Evolutionary conservation across 92 coral and sea anemone genomes (phyloP).

Genomic region (Palythoa grandis): DNA sequence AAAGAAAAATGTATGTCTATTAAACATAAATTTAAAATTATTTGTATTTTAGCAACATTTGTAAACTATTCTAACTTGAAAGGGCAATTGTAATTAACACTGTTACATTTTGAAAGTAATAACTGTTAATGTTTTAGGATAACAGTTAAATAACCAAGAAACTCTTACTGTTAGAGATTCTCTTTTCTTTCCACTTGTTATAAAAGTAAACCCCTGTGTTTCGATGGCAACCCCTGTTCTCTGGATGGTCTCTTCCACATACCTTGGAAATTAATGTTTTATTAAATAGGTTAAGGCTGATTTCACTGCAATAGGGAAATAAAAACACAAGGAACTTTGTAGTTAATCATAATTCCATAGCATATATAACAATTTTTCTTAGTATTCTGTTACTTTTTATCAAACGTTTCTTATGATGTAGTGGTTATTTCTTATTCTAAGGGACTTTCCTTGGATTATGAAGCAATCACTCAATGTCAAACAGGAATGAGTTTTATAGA

Average conservation of each 20-base stretch:
- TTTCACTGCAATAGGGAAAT: too few species aligned
- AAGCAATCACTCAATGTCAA: too few species aligned
- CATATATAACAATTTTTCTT: too few species aligned
- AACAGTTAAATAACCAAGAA: background rate
- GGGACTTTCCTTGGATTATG: too few species aligned
- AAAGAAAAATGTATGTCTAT: background rate
- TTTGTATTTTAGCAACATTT: background rate
- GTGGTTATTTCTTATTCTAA: too few species aligned
- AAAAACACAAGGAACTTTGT: too few species aligned
- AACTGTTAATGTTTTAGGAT: background rate
- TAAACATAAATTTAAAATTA: too few species aligned
- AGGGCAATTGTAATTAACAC: background rate
- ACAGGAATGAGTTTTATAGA: too few species aligned
- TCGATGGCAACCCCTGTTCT: slow-evolving; percentile 99
- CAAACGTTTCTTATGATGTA: too few species aligned
- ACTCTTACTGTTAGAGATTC: slow-evolving; percentile 89
- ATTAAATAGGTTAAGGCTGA: background rate
- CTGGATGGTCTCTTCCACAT: slow-evolving; percentile 95
- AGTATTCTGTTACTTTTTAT: too few species aligned
- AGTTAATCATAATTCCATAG: too few species aligned
- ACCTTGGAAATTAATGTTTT: slow-evolving; percentile 59
- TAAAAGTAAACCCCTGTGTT: slow-evolving; percentile 97
- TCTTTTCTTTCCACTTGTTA: slow-evolving; percentile 95
- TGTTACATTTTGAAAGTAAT: too few species aligned
- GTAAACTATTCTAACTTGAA: background rate